Evolutionary conservation across 2,113 vertebrate genomes (phyloP), one percentile per base, ranked within the genome.

Genomic region (Siniperca knerii): DNA sequence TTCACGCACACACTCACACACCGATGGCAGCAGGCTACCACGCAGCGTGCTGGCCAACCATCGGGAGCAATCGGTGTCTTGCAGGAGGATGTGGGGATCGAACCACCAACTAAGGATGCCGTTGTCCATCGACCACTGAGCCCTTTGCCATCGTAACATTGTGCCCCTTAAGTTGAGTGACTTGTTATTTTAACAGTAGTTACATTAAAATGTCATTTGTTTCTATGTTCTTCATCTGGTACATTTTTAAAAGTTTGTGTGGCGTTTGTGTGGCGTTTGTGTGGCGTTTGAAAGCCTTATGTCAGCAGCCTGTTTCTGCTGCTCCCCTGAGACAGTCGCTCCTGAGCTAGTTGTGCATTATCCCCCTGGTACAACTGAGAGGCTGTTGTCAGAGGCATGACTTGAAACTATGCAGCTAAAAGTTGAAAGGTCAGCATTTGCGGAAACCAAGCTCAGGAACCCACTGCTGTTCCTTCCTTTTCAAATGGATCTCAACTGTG

Each of bases 391-490:
- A 40, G 48, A n/a, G 48, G 61, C 46, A 52, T 4, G 18, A 52
- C 60, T 52, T 25, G 33, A 65, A 76, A 52, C 33, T 25, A 50
- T 65, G 44, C 44, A 54, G 48, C 46, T 57, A 33, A 65, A 78
- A 78, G 4, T 72, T 73, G 33, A 61, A 61, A 61, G 29, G 60
- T 42, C 35, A 42, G 62, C 35, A 12, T 86, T 55, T 40, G 25
- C 58, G 50, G 64, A 70, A 62, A 18, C 15, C 9, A 55, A 44
- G 35, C 75, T 21, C 15, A 55, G 13, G n/a, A 42, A 77, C 52
- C 55, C 54, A 37, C 42, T 75, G 50, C 44, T 40, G 46, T 66
- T 64, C 2, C 44, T 79, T 73, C 44, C 33, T 57, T 71, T 78
- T 61, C 21, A 66, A 57, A 64, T 37, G 48, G 46, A 42, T 29